A percentile compares a stretch with the other conserved stretches of the same genome.
phyloP scores from a whole-genome alignment of 2,797 vertebrate species.

The Lemur catta region DNA sequence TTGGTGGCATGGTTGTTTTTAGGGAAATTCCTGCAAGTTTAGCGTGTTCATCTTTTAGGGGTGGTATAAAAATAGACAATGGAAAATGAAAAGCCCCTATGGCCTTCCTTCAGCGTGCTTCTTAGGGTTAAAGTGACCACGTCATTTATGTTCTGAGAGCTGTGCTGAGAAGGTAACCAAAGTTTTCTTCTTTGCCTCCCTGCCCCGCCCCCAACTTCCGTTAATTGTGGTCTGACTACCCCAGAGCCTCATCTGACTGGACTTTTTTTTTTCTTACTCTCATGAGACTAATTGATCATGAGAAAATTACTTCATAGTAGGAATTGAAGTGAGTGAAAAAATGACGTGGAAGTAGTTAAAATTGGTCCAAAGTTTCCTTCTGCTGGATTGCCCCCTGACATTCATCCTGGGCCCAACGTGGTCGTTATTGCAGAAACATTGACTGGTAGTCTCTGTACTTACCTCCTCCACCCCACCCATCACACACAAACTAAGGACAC shows the following conservation, averaged over 20 bases:
- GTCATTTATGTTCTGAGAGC: neutral
- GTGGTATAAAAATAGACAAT: neutral
- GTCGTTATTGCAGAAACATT: neutral
- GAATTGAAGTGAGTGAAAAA: neutral
- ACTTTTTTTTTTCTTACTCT: neutral
- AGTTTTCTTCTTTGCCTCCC: neutral
- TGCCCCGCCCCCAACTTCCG: neutral
- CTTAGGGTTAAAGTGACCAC: neutral
- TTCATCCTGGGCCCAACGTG: too few relatives aligned
- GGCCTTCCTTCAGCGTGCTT: neutral
- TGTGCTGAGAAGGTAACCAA: neutral
- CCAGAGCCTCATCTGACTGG: neutral
- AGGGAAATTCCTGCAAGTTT: slow-evolving; percentile 59
- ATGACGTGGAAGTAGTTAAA: neutral
- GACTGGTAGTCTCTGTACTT: neutral
- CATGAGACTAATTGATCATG: neutral
- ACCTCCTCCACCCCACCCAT: neutral
- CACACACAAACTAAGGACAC: neutral
- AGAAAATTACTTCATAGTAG: slow-evolving; percentile 15
- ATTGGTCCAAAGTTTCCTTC: neutral
- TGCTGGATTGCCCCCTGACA: neutral
- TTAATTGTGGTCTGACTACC: neutral
- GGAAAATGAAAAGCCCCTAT: neutral
- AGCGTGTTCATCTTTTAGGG: neutral
- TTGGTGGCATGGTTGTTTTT: neutral